Percentiles rank a stretch among this genome's conserved stretches.
These are phyloP conservation scores for Macrotrachela quadricornifera DNA, from an alignment of 1,140 invertebrate genomes.

Conservation along the genomic window DNA sequence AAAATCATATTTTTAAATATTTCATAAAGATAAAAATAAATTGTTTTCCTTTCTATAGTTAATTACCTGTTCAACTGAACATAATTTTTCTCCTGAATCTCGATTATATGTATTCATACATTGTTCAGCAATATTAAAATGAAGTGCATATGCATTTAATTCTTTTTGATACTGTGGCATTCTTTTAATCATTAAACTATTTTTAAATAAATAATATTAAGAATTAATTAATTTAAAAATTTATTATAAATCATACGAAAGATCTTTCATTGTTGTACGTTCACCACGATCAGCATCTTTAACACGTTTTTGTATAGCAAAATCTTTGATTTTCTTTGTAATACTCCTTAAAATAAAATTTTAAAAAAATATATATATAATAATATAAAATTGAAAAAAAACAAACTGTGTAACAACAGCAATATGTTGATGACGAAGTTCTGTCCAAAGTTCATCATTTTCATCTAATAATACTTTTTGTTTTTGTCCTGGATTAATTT, in stretches of 20 bases:
- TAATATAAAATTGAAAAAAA: neutral
- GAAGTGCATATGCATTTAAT: conserved; percentile 93
- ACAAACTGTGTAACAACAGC: conserved; percentile 78
- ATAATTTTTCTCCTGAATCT: neutral
- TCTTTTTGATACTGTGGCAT: conserved; percentile 99
- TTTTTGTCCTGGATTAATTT: conserved; percentile 11
- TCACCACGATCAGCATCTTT: too few relatives aligned
- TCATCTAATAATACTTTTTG: conserved; percentile 96
- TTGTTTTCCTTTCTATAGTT: too few relatives aligned
- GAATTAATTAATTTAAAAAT: neutral
- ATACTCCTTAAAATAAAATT: conserved; percentile 34
- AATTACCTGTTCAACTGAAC: neutral
- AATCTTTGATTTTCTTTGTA: conserved; percentile 54
- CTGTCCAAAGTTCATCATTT: conserved; percentile 94
- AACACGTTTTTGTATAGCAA: conserved; percentile 26
- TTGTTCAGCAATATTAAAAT: conserved; percentile 88
- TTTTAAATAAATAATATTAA: neutral
- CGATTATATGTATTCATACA: conserved; percentile 57
- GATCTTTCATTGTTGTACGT: neutral
- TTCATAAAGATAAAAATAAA: too few relatives aligned
- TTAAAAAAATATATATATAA: neutral
- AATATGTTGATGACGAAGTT: conserved; percentile 92
- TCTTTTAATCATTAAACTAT: conserved; percentile 59
- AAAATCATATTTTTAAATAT: too few relatives aligned
- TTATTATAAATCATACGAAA: neutral